phyloP scores from a whole-genome alignment of 2,797 vertebrate genomes.

The Lepus oiostolus region DNA sequence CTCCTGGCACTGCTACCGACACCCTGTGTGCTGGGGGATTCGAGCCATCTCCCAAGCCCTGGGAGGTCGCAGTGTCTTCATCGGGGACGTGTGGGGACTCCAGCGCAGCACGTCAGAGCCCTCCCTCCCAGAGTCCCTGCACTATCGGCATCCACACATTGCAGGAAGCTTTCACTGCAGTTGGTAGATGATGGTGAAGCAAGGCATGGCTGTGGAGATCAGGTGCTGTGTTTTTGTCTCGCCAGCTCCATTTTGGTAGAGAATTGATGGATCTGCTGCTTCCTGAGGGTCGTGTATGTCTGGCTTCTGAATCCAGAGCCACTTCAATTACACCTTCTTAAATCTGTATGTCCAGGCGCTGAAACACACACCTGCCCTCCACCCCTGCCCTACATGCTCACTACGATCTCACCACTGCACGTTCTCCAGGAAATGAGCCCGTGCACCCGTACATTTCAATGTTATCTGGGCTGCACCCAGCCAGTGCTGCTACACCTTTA shows the following conservation, averaged over 20 bases:
- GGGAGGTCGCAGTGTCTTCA: neutral
- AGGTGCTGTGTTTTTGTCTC: neutral
- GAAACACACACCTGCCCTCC: neutral
- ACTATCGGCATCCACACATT: neutral
- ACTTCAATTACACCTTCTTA: slow-evolving; percentile 55
- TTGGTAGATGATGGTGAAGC: neutral
- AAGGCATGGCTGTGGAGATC: neutral
- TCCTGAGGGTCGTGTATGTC: neutral
- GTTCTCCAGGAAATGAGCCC: slow-evolving; percentile 69
- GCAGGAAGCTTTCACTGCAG: neutral
- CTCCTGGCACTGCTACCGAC: no score
- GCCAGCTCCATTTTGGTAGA: neutral
- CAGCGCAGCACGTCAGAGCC: neutral
- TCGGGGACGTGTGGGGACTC: neutral
- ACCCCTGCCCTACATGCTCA: neutral
- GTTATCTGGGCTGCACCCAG: slow-evolving; percentile 85
- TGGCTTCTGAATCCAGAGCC: slow-evolving; percentile 45
- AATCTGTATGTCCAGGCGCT: slow-evolving; percentile 75
- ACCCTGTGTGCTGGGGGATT: fast-evolving
- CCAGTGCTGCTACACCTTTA: slow-evolving; percentile 77
- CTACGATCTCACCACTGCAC: slow-evolving; percentile 44
- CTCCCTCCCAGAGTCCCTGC: neutral
- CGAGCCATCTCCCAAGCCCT: neutral
- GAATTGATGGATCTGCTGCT: neutral
- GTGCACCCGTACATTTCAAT: slow-evolving; percentile 83